Evolutionary conservation across 2,113 vertebrate genomes (phyloP), one percentile per base, ranked within the genome.

Genomic region (Typhlomys cinereus): DNA sequence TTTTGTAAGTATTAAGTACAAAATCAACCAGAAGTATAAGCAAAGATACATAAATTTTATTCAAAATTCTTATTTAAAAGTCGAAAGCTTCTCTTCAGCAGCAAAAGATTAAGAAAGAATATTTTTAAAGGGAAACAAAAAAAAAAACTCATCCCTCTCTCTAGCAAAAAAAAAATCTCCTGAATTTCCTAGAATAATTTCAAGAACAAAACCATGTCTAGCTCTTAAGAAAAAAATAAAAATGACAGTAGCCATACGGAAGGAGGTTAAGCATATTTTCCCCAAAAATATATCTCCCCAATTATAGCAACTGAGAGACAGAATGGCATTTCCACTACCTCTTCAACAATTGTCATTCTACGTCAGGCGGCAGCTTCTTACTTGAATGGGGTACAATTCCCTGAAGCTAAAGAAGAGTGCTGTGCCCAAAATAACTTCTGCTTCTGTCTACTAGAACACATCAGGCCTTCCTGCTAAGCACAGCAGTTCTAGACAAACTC

Each of bases 321-420:
- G 95, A 95, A 93, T 95, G 62, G 79, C 91, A 94, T 97, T 97
- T 97, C 52, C 79, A 92, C 92, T 94, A 95, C 62, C 90, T 85
- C 92, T 95, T 96, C 95, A 92, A 71, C 62, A 46, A 94, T 64
- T 95, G 81, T 85, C 92, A 96, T 89, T 89, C 74, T 78, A 87
- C 69, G 76, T 94, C 95, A 96, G 48, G 8, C 62, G 82, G 93
- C 95, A 93, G 90, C 95, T 95, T 97, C 96, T 95, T 71, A 78
- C 90, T 97, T 80, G 92, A 95, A 88, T 93, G 89, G 94, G 95
- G 95, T 94, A 48, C 74, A 76, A 29, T 93, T 83, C 92, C 82
- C 94, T 76, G 64, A 59, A 95, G 92, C 84, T 76, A 78, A 73
- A 90, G 91, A 67, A 64, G 17, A 93, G 62, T 69, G 29, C 27